Conservation (phyloP, 2,888 invertebrate species). For the Machimus rusticus region DNA sequence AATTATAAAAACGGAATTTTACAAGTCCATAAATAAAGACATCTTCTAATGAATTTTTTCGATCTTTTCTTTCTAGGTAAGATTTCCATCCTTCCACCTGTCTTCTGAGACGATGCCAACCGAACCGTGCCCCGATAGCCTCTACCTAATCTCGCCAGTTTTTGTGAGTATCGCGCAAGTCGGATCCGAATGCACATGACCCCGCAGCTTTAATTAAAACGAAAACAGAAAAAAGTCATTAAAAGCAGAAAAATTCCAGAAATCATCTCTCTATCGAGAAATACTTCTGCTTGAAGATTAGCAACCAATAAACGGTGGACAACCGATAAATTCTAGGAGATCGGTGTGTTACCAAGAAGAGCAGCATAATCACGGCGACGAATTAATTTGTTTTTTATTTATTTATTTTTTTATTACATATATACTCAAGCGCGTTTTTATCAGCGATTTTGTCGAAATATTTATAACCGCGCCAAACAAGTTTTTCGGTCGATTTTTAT, state of each 20-base stretch:
- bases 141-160: background rate
- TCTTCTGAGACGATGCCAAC: background rate
- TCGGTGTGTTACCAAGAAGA: background rate
- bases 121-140: background rate
- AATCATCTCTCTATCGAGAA: background rate
- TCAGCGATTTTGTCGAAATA: background rate
- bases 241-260: background rate
- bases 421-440: background rate
- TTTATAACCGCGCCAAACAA: background rate
- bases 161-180: background rate
- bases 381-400: background rate
- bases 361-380: background rate
- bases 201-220: slow-evolving; percentile 2
- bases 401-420: background rate
- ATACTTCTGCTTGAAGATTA: background rate
- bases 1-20: background rate
- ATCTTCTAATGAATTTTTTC: slow-evolving; percentile 26
- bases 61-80: background rate
- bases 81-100: background rate
- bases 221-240: background rate
- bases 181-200: background rate
- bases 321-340: background rate
- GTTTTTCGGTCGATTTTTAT: background rate
- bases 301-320: background rate
- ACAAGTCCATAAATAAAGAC: background rate